Conservation (phyloP, 2,888 invertebrate species). For the Drosophila recens region DNA sequence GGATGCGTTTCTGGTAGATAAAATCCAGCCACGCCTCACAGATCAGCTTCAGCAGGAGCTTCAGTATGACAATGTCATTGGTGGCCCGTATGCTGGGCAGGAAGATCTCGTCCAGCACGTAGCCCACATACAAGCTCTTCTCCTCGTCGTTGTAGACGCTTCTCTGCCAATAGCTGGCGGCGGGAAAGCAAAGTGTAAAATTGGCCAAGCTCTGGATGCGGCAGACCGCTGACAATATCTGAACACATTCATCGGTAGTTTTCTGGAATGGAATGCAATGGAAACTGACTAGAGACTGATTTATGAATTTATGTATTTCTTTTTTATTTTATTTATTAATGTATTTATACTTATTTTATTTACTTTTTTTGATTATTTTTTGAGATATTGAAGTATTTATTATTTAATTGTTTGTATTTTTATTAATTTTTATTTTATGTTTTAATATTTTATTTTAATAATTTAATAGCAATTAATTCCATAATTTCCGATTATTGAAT, state of each 20-base stretch:
- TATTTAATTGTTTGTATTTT: too few species aligned
- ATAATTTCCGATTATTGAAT: too few species aligned
- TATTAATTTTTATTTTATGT: too few species aligned
- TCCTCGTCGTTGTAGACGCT: conserved; percentile 80
- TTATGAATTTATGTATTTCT: too few species aligned
- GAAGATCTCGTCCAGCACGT: conserved; percentile 91
- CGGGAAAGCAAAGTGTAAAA: conserved; percentile 93
- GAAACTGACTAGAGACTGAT: too few species aligned
- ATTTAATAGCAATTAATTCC: too few species aligned
- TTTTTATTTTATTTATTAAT: too few species aligned
- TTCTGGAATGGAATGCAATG: conserved; percentile 86
- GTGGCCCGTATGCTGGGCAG: conserved; percentile 92
- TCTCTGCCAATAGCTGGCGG: conserved; percentile 88
- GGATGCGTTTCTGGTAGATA: conserved; percentile 92
- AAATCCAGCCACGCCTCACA: conserved; percentile 95
- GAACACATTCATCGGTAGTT: conserved; percentile 90
- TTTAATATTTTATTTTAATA: too few species aligned
- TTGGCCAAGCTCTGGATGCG: conserved; percentile 92
- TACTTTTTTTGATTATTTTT: too few species aligned
- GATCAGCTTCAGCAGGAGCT: conserved; percentile 92
- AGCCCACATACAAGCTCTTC: conserved; percentile 89
- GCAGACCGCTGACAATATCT: conserved; percentile 90
- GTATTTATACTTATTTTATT: too few species aligned
- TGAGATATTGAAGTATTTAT: too few species aligned
- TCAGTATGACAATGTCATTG: conserved; percentile 90